Percentiles rank a stretch among this genome's conserved stretches.
These are phyloP conservation scores for Montifringilla adamsi DNA, from an alignment of 2,113 vertebrate genomes.

Conservation along the genomic window DNA sequence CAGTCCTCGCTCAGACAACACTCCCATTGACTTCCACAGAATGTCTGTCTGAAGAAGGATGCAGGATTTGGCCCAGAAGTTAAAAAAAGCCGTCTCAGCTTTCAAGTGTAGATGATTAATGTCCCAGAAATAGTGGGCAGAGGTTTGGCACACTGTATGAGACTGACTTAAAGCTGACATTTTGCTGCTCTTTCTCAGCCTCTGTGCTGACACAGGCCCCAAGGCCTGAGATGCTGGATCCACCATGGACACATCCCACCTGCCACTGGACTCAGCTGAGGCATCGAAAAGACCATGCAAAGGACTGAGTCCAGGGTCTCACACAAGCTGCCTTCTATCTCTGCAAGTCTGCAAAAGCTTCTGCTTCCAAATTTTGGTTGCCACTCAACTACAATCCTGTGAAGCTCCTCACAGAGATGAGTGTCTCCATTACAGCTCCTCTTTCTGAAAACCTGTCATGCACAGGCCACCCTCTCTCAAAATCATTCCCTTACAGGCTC, in stretches of 20 bases:
- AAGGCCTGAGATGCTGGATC: neutral
- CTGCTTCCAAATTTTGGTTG: neutral
- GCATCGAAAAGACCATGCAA: neutral
- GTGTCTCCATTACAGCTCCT: neutral
- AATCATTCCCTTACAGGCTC: neutral
- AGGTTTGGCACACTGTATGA: slow-evolving; percentile 20
- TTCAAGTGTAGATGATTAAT: neutral
- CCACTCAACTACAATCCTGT: neutral
- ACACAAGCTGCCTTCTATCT: neutral
- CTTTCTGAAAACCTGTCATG: neutral
- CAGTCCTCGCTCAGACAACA: slow-evolving; percentile 6
- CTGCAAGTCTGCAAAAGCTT: neutral
- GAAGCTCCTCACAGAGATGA: neutral
- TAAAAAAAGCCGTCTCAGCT: neutral
- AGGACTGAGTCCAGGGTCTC: neutral
- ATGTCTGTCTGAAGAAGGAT: slow-evolving; percentile 8
- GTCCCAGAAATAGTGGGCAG: slow-evolving; percentile 45
- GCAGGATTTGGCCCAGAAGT: slow-evolving; percentile 1
- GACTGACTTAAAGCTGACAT: neutral
- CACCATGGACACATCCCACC: neutral
- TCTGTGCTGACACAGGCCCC: neutral
- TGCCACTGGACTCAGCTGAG: neutral
- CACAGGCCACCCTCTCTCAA: neutral
- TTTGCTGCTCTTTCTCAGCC: neutral
- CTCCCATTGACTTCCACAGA: slow-evolving; percentile 11